Evolutionary conservation across 2,113 vertebrate species (phyloP), one percentile per base, ranked within the genome.

Genomic region (Mionectes macconnelli): DNA sequence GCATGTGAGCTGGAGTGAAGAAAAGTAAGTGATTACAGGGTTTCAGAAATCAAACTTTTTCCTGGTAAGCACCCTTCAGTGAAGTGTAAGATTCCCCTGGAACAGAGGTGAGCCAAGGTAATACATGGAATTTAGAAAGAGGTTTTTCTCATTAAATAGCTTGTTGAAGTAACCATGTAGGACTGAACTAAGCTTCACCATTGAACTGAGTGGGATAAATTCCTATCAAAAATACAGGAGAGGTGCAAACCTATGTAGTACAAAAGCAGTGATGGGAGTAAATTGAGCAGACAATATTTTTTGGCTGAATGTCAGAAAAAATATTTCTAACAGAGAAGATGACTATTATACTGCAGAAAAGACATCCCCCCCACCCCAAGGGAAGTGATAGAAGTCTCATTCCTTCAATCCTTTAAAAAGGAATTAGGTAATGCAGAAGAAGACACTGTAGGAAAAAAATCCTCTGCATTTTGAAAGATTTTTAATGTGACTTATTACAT

Each of bases 241-340:
- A 94, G 82, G 79, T 93, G 67, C 37, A 92, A 78, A 75, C 23
- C 39, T 49, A 3, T 9, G 30, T 10, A n/a, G 18, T 23, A 84
- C 45, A 91, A 87, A 84, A 23, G 53, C 62, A 91, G 13, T 62
- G 72, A 88, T 83, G 64, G 56, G 67, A 97, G 68, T 67, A 93
- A 93, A 94, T 86, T 91, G 87, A 96, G 89, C 85, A 95, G 80
- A 91, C 33, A 8, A 83, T 73, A 49, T 72, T 94, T 93, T 96
- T 93, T 94, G 90, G 79, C 47, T 90, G 63, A 81, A 68, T 68
- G 85, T 94, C 93, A 95, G 79, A 77, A 90, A 91, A 95, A 70
- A 84, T 76, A 92, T 55, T 91, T 23, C 37, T 90, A 82, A 45
- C n/a, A 17, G 63, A 59, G 64, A 90, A 30, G 27, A 89, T 0